Percentiles rank a stretch among this genome's conserved stretches.
Conservation (phyloP, 2,888 invertebrate genomes). For the Aporophyla nigra region DNA sequence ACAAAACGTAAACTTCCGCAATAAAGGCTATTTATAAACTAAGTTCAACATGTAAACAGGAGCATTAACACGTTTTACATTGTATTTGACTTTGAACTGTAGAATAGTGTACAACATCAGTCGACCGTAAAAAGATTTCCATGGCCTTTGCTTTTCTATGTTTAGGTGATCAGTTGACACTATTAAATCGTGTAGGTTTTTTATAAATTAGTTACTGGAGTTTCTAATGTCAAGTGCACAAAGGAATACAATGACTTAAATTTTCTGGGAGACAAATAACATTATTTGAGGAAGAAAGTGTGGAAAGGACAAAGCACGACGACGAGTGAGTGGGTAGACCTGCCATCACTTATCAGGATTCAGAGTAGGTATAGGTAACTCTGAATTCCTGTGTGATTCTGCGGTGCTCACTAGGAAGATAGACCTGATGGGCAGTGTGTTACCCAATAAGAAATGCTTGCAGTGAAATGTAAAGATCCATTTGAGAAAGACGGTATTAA, state of each 20-base stretch:
- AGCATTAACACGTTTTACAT: conserved; percentile 50
- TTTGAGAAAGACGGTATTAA: background rate
- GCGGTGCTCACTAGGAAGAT: background rate
- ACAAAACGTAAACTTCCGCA: conserved; percentile 50
- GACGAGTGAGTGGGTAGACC: conserved; percentile 1
- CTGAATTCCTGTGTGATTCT: background rate
- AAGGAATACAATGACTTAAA: background rate
- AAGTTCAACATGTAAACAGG: conserved; percentile 40
- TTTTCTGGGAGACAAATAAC: background rate
- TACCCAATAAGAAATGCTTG: background rate
- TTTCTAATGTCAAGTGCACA: conserved; percentile 29
- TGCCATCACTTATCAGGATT: conserved; percentile 2
- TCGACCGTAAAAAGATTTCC: conserved; percentile 50
- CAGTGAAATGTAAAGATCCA: background rate
- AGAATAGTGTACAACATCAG: conserved; percentile 40
- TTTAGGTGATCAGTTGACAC: conserved; percentile 48
- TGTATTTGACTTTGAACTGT: conserved; percentile 61
- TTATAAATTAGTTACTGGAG: background rate
- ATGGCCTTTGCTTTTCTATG: conserved; percentile 56
- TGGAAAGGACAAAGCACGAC: background rate
- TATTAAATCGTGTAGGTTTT: conserved; percentile 47
- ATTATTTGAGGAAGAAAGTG: background rate
- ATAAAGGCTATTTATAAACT: conserved; percentile 53
- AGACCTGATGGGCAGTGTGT: background rate
- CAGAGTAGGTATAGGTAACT: conserved; percentile 4